Evolutionary conservation across 2,888 invertebrate genomes (phyloP).

Genomic region (Cactoblastis cactorum): DNA sequence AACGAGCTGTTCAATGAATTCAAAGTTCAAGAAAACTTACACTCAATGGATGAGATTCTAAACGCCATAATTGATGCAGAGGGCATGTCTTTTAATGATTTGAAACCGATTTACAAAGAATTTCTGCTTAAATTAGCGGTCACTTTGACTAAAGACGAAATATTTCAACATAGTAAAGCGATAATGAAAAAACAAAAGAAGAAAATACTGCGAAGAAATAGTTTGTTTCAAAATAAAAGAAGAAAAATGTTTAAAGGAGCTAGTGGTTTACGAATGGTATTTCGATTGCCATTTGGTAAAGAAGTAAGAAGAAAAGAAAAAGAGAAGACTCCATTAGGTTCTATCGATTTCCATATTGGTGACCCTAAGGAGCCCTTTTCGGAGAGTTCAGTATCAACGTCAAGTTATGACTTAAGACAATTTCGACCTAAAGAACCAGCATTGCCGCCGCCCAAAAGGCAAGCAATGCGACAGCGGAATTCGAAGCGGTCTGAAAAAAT

Average conservation of each 20-base stretch:
- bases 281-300: conserved; percentile 80
- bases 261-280: conserved; percentile 81
- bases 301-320: conserved; percentile 55
- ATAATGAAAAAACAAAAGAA: conserved; percentile 93
- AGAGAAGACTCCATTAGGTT: conserved; percentile 33
- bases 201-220: conserved; percentile 80
- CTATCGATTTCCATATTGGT: conserved; percentile 41
- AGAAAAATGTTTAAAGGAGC: conserved; percentile 81
- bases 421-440: conserved; percentile 79
- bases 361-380: conserved; percentile 55
- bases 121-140: conserved; percentile 92
- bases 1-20: conserved; percentile 93
- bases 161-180: conserved; percentile 92
- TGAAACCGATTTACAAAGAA: conserved; percentile 95
- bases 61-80: conserved; percentile 94
- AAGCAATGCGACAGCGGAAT: conserved; percentile 58
- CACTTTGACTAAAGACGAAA: conserved; percentile 93
- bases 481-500: conserved; percentile 64
- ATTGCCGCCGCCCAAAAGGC: conserved; percentile 60
- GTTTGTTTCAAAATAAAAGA: conserved; percentile 77
- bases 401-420: conserved; percentile 81
- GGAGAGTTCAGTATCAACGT: conserved; percentile 81
- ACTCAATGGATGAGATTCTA: conserved; percentile 92
- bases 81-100: conserved; percentile 95
- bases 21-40: conserved; percentile 91